Percentiles rank a stretch among this genome's conserved stretches.
Evolutionary conservation across 2,113 vertebrate genomes (phyloP).

Genomic region (Leptosomus discolor): DNA sequence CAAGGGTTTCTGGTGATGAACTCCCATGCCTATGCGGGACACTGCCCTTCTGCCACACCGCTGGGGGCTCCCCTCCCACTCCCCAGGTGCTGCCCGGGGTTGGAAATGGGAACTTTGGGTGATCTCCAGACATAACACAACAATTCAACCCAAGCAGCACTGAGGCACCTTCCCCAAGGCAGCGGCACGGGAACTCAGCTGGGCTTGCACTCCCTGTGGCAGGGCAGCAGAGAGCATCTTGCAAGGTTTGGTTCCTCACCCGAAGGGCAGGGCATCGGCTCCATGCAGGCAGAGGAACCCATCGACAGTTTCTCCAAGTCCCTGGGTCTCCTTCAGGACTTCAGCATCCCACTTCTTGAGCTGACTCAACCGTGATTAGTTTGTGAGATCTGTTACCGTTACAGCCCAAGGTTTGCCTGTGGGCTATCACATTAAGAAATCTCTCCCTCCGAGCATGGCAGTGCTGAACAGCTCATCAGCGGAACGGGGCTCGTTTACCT

Average conservation of each 20-base stretch:
- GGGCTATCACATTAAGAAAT: background rate
- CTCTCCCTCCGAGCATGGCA: rapidly evolving
- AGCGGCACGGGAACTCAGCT: rapidly evolving
- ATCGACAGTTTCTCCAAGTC: background rate
- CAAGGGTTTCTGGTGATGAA: background rate
- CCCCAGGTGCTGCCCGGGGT: background rate
- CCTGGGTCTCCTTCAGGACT: background rate
- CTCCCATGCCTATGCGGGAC: rapidly evolving
- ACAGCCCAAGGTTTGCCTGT: background rate
- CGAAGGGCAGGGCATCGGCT: rapidly evolving
- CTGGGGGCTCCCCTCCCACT: background rate
- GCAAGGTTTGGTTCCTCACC: background rate
- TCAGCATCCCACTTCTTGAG: background rate
- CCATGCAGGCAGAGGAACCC: rapidly evolving
- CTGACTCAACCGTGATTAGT: background rate
- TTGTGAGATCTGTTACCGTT: background rate
- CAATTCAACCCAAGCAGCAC: background rate
- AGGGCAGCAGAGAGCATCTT: background rate
- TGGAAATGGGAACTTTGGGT: background rate
- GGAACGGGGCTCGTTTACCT: background rate
- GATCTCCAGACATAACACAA: background rate
- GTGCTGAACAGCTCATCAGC: background rate
- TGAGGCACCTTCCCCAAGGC: background rate
- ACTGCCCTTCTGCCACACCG: background rate
- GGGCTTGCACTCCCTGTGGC: background rate